phyloP scores from a whole-genome alignment of 2,888 invertebrate genomes.

The Drosophila emarginata region DNA sequence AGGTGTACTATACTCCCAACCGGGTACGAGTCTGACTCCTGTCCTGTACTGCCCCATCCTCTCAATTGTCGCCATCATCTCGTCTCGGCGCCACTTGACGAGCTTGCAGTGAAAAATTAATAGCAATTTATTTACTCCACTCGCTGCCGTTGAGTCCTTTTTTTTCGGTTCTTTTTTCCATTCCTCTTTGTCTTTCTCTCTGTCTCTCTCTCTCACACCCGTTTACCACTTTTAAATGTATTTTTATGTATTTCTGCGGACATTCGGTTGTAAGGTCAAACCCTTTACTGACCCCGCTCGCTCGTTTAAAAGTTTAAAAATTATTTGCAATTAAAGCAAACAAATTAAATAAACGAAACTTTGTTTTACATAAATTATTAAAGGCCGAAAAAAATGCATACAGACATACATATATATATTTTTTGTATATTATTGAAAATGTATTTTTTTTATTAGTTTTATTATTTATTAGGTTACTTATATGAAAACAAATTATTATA shows the following conservation, averaged over 20 bases:
- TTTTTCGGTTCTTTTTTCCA: neutral
- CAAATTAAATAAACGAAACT: slow-evolving; percentile 70
- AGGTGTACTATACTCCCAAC: slow-evolving; percentile 56
- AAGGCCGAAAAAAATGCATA: neutral
- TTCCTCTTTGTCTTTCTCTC: slow-evolving; percentile 1
- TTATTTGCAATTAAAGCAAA: slow-evolving; percentile 78
- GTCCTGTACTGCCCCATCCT: neutral
- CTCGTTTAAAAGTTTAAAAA: slow-evolving; percentile 55
- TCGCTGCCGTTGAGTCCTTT: slow-evolving; percentile 21
- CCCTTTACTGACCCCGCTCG: slow-evolving; percentile 20
- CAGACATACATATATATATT: neutral
- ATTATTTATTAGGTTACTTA: neutral
- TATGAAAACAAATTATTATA: neutral
- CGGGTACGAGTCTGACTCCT: slow-evolving; percentile 6
- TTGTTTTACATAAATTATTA: slow-evolving; percentile 24
- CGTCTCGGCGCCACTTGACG: slow-evolving; percentile 71
- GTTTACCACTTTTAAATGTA: slow-evolving; percentile 54
- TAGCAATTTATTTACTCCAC: slow-evolving; percentile 80
- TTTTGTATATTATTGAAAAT: neutral
- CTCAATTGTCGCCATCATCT: slow-evolving; percentile 28
- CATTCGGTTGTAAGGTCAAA: slow-evolving; percentile 53
- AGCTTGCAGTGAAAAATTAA: slow-evolving; percentile 80
- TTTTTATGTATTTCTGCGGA: slow-evolving; percentile 50
- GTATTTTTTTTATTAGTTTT: neutral
- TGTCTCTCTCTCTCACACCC: neutral